phyloP scores from a whole-genome alignment of 2,888 invertebrate genomes.

The Phrixothrix hirtus region DNA sequence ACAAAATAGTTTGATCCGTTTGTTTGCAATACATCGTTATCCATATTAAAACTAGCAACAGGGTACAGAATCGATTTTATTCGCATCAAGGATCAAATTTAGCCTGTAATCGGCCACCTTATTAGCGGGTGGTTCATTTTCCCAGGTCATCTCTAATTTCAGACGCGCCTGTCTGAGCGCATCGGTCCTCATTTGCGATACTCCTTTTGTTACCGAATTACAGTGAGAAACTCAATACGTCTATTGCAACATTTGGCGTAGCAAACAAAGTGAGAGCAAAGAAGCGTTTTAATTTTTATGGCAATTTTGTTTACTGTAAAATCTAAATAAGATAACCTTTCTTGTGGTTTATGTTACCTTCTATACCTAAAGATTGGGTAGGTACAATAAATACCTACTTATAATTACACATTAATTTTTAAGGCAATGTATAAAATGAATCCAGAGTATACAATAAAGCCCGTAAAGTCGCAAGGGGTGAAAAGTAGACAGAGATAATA shows the following conservation, averaged over 20 bases:
- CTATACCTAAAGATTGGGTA: constrained; percentile 1
- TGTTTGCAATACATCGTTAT: background rate
- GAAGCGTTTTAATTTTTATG: constrained; percentile 44
- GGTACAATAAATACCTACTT: too few species aligned
- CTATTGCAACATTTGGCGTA: constrained; percentile 40
- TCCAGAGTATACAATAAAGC: too few species aligned
- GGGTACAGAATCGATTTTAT: constrained; percentile 46
- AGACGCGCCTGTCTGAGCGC: constrained; percentile 44
- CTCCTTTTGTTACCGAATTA: constrained; percentile 50
- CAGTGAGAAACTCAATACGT: constrained; percentile 41
- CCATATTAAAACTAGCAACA: constrained; percentile 20
- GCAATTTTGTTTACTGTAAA: constrained; percentile 39
- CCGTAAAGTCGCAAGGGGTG: constrained; percentile 15
- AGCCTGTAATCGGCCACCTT: constrained; percentile 54
- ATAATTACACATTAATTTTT: too few species aligned
- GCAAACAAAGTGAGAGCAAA: constrained; percentile 40
- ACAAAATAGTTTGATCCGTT: background rate
- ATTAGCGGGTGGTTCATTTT: constrained; percentile 52
- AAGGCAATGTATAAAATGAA: too few species aligned
- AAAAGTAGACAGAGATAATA: constrained; percentile 21
- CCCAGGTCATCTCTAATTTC: constrained; percentile 48
- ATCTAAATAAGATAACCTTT: constrained; percentile 11
- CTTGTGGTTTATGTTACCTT: constrained; percentile 16
- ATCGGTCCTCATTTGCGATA: constrained; percentile 42
- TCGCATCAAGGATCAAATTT: constrained; percentile 51